These are phyloP conservation scores for Aplodontia rufa DNA, from an alignment of 2,113 vertebrate genomes.

Conservation along the genomic window DNA sequence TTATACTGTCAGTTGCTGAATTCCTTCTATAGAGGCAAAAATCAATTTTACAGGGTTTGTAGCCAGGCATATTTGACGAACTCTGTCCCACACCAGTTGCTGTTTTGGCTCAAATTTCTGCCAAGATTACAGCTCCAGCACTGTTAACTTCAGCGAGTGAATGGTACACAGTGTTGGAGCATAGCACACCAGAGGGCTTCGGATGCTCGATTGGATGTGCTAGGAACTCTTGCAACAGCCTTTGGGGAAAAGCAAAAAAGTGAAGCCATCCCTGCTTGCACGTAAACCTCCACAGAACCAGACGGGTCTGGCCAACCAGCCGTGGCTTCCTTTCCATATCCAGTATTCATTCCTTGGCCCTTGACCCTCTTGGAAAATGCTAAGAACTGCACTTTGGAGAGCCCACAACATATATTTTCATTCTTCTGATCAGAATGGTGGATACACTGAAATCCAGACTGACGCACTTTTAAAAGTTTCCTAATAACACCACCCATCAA, in stretches of 20 bases:
- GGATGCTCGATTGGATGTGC: background rate
- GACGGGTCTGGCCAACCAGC: conserved; percentile 25
- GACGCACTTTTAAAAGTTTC: conserved; percentile 37
- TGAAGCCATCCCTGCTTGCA: background rate
- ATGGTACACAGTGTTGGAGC: background rate
- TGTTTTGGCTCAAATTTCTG: conserved; percentile 33
- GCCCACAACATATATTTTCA: conserved; percentile 55
- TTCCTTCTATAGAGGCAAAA: conserved; percentile 61
- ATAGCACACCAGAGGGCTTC: background rate
- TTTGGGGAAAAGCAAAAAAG: conserved; percentile 31
- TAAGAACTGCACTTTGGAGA: conserved; percentile 40
- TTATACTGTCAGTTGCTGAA: conserved; percentile 45
- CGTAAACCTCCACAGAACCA: conserved; percentile 28
- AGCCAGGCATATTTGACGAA: background rate
- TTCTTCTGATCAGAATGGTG: conserved; percentile 35
- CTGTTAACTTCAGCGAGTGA: background rate
- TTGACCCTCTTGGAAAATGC: conserved; percentile 59
- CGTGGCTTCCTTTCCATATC: conserved; percentile 49
- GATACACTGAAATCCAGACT: conserved; percentile 33
- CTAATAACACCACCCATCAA: conserved; percentile 44
- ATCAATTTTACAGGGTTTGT: background rate
- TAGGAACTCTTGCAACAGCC: background rate
- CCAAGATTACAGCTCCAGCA: background rate
- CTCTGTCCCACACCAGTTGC: background rate
- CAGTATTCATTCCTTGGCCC: conserved; percentile 54